phyloP scores from a whole-genome alignment of 2,888 invertebrate genomes.

The Campoplex capitator region DNA sequence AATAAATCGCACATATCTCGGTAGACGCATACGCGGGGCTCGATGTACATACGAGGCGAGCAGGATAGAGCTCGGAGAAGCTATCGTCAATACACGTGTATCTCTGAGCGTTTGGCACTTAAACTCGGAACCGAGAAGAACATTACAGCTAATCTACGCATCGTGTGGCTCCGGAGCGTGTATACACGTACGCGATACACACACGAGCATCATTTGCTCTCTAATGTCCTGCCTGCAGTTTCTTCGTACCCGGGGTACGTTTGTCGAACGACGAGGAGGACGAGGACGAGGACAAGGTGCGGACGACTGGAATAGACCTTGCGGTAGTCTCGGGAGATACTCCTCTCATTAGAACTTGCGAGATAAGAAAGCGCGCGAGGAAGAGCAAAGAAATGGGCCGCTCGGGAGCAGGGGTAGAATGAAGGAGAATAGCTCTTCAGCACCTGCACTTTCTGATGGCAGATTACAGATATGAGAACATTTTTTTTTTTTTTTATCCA shows the following conservation, averaged over 20 bases:
- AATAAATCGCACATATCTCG: neutral
- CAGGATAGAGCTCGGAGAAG: neutral
- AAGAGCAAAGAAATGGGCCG: neutral
- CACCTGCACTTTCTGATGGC: conserved; percentile 60
- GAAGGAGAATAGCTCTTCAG: conserved; percentile 69
- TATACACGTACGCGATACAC: neutral
- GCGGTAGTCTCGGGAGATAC: neutral
- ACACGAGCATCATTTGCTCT: conserved; percentile 71
- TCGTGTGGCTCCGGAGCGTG: conserved; percentile 23
- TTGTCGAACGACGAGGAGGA: neutral
- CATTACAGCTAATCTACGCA: conserved; percentile 51
- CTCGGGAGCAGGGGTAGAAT: neutral
- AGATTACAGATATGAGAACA: neutral
- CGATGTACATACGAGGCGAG: too few species aligned
- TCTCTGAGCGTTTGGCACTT: conserved; percentile 45
- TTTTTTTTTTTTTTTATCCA: neutral
- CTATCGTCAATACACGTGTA: conserved; percentile 8
- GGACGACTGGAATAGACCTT: conserved; percentile 38
- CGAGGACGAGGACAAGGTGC: neutral
- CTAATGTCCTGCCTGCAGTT: conserved; percentile 69
- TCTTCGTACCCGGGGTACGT: conserved; percentile 16
- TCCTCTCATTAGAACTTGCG: conserved; percentile 25
- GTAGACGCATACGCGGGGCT: neutral
- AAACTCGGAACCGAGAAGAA: conserved; percentile 32
- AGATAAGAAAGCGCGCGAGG: conserved; percentile 16